Evolutionary conservation across 2,888 invertebrate genomes (phyloP).

Genomic region (Papilio demoleus): DNA sequence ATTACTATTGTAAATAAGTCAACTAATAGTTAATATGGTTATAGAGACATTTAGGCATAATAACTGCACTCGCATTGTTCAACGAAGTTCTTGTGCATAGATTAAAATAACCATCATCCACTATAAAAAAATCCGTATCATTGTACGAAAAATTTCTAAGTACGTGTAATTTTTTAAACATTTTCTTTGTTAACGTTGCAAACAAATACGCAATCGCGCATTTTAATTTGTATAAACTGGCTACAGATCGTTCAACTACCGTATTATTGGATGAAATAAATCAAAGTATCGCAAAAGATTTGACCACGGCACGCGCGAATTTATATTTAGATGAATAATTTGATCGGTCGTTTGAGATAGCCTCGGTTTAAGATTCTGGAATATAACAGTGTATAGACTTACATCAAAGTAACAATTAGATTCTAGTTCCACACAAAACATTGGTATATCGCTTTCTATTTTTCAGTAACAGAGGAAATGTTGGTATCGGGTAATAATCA

Average conservation of each 20-base stretch:
- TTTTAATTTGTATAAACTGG: slow-evolving; percentile 32
- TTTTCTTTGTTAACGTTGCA: not conserved
- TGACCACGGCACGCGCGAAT: slow-evolving; percentile 33
- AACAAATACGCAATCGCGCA: not conserved
- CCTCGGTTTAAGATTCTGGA: slow-evolving; percentile 17
- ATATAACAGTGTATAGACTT: slow-evolving; percentile 7
- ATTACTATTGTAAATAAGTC: not conserved
- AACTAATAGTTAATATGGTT: not conserved
- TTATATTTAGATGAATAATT: slow-evolving; percentile 43
- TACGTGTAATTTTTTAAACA: no score
- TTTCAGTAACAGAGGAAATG: no score
- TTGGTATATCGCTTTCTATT: not conserved
- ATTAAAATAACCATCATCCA: no score
- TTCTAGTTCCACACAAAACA: not conserved
- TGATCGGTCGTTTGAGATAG: slow-evolving; percentile 30
- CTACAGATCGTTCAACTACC: slow-evolving; percentile 12
- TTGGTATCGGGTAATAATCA: no score
- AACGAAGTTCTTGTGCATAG: not conserved
- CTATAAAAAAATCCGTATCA: no score
- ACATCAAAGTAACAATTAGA: not conserved
- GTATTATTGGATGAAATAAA: slow-evolving; percentile 34
- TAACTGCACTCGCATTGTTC: not conserved
- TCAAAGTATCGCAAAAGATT: slow-evolving; percentile 36
- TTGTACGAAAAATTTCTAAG: no score
- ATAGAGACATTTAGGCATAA: not conserved